phyloP scores from a whole-genome alignment of 2,113 vertebrate species.

The Perca flavescens region DNA sequence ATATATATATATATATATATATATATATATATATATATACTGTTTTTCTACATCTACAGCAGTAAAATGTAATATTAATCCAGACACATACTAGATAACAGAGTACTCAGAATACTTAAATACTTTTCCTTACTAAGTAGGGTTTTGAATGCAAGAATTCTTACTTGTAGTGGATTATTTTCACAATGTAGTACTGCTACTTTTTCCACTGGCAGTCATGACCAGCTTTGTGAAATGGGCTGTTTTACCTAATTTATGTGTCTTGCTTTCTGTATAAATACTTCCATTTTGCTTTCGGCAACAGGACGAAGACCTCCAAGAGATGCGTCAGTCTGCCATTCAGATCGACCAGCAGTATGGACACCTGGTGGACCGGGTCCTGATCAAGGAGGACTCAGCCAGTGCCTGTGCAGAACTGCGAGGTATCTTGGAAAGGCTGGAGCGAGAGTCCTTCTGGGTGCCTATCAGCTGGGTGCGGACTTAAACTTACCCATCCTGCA shows the following conservation, averaged over 20 bases:
- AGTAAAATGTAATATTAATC: too few species aligned
- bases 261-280: background rate
- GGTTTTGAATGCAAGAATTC: too few species aligned
- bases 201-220: background rate
- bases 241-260: background rate
- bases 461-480: constrained; percentile 91
- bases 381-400: constrained; percentile 92
- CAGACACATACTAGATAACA: too few species aligned
- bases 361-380: constrained; percentile 90
- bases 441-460: constrained; percentile 92
- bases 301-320: constrained; percentile 93
- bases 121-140: too few species aligned
- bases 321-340: constrained; percentile 91
- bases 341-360: constrained; percentile 94
- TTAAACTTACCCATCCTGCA: constrained; percentile 59
- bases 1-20: too few species aligned
- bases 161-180: too few species aligned
- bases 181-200: too few species aligned
- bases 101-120: too few species aligned
- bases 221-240: background rate
- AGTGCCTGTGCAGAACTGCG: constrained; percentile 88
- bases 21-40: too few species aligned
- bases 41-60: too few species aligned
- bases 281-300: background rate
- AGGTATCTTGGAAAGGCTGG: constrained; percentile 88